A percentile compares a stretch with the other conserved stretches of the same genome.
Conservation (phyloP, 2,797 vertebrate species). For the Eidolon dupreanum region DNA sequence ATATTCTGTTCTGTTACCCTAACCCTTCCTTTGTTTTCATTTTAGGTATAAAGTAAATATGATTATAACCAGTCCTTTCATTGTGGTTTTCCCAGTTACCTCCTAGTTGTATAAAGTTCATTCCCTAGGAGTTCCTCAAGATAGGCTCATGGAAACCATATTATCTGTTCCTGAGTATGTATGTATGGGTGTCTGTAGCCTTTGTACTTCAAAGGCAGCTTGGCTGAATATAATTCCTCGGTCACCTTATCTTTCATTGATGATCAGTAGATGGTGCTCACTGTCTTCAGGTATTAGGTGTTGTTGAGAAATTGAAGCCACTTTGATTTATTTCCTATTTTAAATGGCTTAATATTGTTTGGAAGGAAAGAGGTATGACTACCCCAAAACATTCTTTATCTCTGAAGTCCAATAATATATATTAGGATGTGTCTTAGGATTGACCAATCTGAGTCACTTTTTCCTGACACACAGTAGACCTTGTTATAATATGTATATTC, state of each 20-base stretch:
- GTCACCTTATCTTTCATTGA: neutral
- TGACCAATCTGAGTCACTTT: neutral
- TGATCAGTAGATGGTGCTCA: neutral
- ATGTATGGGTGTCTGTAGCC: neutral
- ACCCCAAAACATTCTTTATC: neutral
- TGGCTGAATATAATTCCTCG: neutral
- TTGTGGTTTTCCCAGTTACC: neutral
- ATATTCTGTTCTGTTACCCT: neutral
- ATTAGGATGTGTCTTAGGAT: neutral
- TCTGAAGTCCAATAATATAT: neutral
- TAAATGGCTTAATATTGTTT: neutral
- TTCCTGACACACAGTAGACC: neutral
- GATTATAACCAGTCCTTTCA: neutral
- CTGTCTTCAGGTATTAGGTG: neutral
- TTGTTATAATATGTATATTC: neutral
- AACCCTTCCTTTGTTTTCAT: neutral
- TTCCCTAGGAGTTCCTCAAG: neutral
- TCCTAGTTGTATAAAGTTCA: neutral
- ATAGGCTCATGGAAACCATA: neutral
- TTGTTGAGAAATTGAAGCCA: neutral
- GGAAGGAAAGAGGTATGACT: neutral
- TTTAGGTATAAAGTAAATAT: neutral
- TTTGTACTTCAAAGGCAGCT: neutral
- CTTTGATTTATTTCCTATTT: conserved; percentile 22
- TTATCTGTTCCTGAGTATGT: neutral